A percentile compares a stretch with the other conserved stretches of the same genome.
These are phyloP conservation scores for Elaphurus davidianus DNA, from an alignment of 2,113 vertebrate species.

Conservation along the genomic window DNA sequence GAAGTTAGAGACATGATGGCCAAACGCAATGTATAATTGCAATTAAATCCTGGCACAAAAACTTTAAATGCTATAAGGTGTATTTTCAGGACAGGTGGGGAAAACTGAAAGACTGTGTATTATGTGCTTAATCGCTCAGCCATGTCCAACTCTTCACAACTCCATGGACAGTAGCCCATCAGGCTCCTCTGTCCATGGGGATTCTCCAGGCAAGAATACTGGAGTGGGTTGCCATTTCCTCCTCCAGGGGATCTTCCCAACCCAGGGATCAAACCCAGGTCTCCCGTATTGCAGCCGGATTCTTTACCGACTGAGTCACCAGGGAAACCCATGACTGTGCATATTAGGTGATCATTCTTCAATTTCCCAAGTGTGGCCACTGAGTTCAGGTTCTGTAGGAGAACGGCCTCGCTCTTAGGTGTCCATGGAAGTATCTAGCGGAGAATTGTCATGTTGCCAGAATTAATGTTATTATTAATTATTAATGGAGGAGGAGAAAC, in stretches of 20 bases:
- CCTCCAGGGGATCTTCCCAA: neutral
- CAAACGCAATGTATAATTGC: too few relatives aligned
- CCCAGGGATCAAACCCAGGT: neutral
- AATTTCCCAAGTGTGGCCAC: neutral
- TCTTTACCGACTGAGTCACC: neutral
- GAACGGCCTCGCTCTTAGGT: neutral
- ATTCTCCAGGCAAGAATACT: neutral
- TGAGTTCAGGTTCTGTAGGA: neutral
- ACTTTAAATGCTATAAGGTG: accelerated
- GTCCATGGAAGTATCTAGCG: neutral
- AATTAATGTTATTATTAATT: neutral
- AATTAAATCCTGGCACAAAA: neutral
- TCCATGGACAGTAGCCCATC: neutral
- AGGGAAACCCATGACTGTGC: neutral
- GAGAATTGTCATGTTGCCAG: neutral
- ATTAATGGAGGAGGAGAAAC: neutral
- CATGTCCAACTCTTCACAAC: neutral
- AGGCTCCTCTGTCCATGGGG: neutral
- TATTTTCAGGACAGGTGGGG: neutral
- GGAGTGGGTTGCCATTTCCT: neutral
- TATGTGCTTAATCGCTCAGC: neutral
- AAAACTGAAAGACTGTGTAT: neutral
- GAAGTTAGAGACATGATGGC: accelerated
- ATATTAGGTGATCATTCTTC: too few relatives aligned
- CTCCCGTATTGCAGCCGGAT: neutral